Evolutionary conservation across 2,797 vertebrate genomes (phyloP), one percentile per base, ranked within the genome.

Genomic region (Lates japonicus): DNA sequence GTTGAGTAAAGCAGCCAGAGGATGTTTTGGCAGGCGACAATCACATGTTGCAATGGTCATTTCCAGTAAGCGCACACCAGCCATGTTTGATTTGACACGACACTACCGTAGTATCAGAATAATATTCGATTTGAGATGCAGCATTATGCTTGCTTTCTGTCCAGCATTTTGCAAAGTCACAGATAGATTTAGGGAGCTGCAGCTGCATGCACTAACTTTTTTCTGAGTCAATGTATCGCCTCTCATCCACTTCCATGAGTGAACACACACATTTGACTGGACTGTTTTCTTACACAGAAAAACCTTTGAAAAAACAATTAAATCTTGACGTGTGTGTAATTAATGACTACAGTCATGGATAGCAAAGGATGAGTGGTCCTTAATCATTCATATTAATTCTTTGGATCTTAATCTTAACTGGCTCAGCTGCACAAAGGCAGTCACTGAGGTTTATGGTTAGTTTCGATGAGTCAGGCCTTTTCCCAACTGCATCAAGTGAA

Each of bases 391-490:
- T 54, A 31, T 65, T 11, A 54, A 70, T 49, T 5, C 62, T 20
- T 33, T n/a, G 9, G 14, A 29, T 42, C 12, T 29, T 33, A 41
- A 54, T 52, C 25, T 60, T 16, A 22, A 74, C 48, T 16, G 20
- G 31, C 49, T 49, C 31, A 49, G 25, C 59, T 51, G 22, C 17
- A 14, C 29, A 22, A 49, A 25, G 14, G 13, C 57, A 13, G 65
- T 80, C 48, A 11, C 17, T 5, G 46, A 52, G 35, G 67, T 69
- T 64, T 68, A 31, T 1, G 31, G 68, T 67, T 70, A 22, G 54
- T 74, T 51, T 77, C 1, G 17, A 58, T 35, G 54, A 72, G 74
- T 74, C 79, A 72, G 75, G 14, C 17, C 9, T 82, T 62, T 66
- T 66, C 42, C 20, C 0, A 2, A 33, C 41, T 31, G 29, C 25